These are phyloP conservation scores for Phenganax subtilis DNA, from an alignment of 92 coral and sea anemone genomes.

Conservation along the genomic window DNA sequence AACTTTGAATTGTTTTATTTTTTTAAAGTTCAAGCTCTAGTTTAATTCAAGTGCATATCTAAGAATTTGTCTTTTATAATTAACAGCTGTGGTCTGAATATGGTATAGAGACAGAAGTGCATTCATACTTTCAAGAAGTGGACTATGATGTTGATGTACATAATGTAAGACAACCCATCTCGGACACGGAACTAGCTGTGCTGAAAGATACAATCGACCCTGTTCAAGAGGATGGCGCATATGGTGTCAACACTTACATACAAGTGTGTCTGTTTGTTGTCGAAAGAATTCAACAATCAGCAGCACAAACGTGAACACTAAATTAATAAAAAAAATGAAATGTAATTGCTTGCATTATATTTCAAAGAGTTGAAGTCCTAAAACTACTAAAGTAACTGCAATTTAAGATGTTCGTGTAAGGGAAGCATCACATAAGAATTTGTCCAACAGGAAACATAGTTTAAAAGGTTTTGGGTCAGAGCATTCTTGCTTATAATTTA, in stretches of 20 bases:
- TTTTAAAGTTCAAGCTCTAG: too few relatives aligned
- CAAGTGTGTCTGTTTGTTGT: constrained; percentile 21
- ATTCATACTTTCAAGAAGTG: background rate
- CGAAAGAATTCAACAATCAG: background rate
- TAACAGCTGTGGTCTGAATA: constrained; percentile 2
- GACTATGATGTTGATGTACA: background rate
- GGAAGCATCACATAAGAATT: too few relatives aligned
- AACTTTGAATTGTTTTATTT: too few relatives aligned
- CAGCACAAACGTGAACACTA: background rate
- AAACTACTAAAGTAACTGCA: too few relatives aligned
- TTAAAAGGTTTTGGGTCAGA: too few relatives aligned
- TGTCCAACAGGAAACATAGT: too few relatives aligned
- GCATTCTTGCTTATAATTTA: too few relatives aligned
- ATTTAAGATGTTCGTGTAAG: too few relatives aligned
- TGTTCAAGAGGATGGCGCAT: constrained; percentile 21
- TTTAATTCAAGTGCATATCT: too few relatives aligned
- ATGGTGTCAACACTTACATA: constrained; percentile 13
- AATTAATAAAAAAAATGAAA: background rate
- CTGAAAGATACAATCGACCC: constrained; percentile 1
- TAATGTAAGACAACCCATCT: background rate
- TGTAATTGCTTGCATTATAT: too few relatives aligned
- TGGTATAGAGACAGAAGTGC: constrained; percentile 20
- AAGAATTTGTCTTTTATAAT: too few relatives aligned
- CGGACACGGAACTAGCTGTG: constrained; percentile 4
- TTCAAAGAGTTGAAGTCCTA: too few relatives aligned